phyloP scores from a whole-genome alignment of 1,140 invertebrate species.

The Procambarus virginalis region DNA sequence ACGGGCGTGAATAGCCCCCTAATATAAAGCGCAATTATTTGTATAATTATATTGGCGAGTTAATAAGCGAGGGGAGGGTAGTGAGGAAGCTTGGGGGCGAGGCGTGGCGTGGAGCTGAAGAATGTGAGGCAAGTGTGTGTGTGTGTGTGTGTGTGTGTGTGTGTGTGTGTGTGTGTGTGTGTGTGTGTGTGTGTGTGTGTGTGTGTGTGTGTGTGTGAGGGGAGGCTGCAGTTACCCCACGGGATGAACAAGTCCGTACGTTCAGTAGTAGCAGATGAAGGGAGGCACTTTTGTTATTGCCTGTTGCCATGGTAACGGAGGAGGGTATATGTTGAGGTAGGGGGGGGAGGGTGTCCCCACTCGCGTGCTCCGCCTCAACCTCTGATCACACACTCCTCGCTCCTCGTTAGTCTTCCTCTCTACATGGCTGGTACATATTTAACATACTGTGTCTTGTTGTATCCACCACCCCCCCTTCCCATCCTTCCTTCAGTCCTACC shows the following conservation, averaged over 20 bases:
- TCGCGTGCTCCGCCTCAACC: conserved; percentile 2
- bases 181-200: too few relatives aligned
- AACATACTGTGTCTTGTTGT: neutral
- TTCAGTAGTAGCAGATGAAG: conserved; percentile 10
- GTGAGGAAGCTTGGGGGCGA: too few relatives aligned
- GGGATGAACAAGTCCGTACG: neutral
- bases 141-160: too few relatives aligned
- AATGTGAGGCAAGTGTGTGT: too few relatives aligned
- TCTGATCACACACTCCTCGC: neutral
- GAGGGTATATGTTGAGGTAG: neutral
- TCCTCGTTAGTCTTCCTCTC: neutral
- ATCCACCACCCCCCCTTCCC: too few relatives aligned
- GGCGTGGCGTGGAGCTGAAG: too few relatives aligned
- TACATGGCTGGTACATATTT: neutral
- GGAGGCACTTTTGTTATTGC: conserved; percentile 37
- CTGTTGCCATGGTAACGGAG: conserved; percentile 34
- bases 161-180: too few relatives aligned
- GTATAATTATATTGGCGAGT: too few relatives aligned
- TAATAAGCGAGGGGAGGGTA: too few relatives aligned
- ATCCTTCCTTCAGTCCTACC: neutral
- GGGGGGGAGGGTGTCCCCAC: neutral
- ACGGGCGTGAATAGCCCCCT: too few relatives aligned
- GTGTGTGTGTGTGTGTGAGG: too few relatives aligned
- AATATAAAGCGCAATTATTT: neutral
- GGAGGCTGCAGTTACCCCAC: neutral